These are phyloP conservation scores for Hypomecis atomaria DNA, from an alignment of 2,888 invertebrate species.

Conservation along the genomic window DNA sequence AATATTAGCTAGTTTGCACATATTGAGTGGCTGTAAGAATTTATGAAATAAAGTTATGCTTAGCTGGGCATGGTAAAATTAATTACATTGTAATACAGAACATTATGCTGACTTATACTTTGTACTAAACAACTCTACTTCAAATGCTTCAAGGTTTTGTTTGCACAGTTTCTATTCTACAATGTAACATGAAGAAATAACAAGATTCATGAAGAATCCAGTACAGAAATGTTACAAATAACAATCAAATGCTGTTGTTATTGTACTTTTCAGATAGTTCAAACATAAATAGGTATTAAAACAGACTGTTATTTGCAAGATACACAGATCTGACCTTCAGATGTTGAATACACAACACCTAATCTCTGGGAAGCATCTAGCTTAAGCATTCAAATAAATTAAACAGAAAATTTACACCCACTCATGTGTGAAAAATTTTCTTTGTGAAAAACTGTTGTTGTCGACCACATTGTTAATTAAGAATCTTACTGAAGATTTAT, in stretches of 20 bases:
- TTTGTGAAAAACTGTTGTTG: slow-evolving; percentile 11
- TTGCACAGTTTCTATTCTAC: slow-evolving; percentile 1
- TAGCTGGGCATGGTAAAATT: too few species aligned
- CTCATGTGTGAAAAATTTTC: slow-evolving; percentile 14
- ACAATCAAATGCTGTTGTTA: slow-evolving; percentile 1
- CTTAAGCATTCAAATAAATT: slow-evolving; percentile 39
- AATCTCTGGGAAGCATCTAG: slow-evolving; percentile 43
- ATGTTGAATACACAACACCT: slow-evolving; percentile 38
- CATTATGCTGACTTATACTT: neutral
- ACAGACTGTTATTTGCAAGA: slow-evolving; percentile 33
- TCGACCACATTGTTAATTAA: neutral
- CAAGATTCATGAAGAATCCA: neutral
- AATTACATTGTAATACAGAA: neutral
- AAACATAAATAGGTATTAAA: slow-evolving; percentile 31
- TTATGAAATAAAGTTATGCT: too few species aligned
- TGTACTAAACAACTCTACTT: neutral
- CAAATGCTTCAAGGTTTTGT: neutral
- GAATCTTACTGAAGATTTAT: neutral
- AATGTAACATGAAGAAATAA: neutral
- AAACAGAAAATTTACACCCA: slow-evolving; percentile 27
- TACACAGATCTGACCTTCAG: slow-evolving; percentile 41
- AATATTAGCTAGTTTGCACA: too few species aligned
- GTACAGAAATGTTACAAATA: neutral
- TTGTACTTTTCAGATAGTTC: slow-evolving; percentile 21
- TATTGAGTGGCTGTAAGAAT: too few species aligned